phyloP scores from a whole-genome alignment of 2,113 vertebrate genomes.

The Merops nubicus region DNA sequence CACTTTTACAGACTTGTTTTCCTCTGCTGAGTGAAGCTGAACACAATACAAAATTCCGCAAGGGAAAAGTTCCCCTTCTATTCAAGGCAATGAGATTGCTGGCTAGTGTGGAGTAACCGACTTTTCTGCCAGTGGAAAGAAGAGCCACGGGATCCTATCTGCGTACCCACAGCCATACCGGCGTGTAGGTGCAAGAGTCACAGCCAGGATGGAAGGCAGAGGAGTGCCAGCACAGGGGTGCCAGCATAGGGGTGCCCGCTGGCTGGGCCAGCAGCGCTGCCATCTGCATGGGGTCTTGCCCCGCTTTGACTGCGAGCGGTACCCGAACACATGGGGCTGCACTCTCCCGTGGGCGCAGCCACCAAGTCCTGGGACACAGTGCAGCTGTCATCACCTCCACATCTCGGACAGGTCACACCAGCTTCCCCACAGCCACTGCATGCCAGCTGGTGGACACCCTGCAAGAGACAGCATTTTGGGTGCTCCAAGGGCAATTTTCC shows the following conservation, averaged over 20 bases:
- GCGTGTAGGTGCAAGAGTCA: not conserved
- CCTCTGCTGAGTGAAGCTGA: not conserved
- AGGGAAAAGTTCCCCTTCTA: not conserved
- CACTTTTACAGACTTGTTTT: not conserved
- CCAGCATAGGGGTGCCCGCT: fast-evolving
- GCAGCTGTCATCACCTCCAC: not conserved
- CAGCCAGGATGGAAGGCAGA: fast-evolving
- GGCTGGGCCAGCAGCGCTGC: not conserved
- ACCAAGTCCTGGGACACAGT: not conserved
- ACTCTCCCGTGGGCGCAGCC: not conserved
- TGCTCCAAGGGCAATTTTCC: not conserved
- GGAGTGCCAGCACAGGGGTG: no score
- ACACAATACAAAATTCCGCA: not conserved
- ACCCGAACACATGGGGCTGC: not conserved
- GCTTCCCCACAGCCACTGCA: fast-evolving
- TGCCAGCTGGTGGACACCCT: not conserved
- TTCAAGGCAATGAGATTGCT: not conserved
- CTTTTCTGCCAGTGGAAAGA: not conserved
- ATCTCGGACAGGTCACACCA: not conserved
- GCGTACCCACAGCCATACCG: not conserved
- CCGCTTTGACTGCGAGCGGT: fast-evolving
- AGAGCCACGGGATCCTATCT: not conserved
- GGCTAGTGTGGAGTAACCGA: not conserved
- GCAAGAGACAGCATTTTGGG: not conserved
- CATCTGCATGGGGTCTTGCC: fast-evolving